Evolutionary conservation across 2,797 vertebrate genomes (phyloP).

Genomic region (Channallabes apus): DNA sequence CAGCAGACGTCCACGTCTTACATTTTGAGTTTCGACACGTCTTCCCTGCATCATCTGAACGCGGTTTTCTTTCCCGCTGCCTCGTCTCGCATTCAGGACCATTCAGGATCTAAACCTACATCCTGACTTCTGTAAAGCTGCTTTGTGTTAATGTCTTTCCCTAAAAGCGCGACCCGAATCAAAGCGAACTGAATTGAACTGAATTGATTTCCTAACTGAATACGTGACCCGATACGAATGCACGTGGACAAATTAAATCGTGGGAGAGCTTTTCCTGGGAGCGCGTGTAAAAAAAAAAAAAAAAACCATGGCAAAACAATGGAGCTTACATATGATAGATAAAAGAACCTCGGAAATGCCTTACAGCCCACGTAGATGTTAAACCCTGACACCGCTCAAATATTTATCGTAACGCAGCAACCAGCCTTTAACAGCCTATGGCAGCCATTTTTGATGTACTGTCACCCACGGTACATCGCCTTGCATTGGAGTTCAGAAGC

Average conservation of each 20-base stretch:
- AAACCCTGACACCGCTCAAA: not conserved
- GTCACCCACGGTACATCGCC: not conserved
- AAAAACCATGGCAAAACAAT: not conserved
- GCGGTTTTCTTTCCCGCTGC: not conserved
- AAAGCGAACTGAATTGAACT: not conserved
- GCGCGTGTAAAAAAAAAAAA: too few relatives aligned
- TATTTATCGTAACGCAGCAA: conserved; percentile 8
- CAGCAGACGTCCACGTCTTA: not conserved
- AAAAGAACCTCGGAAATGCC: not conserved
- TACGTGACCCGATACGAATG: not conserved
- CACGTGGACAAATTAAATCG: not conserved
- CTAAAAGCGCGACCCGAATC: not conserved
- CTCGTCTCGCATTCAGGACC: too few relatives aligned
- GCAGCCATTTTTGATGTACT: conserved; percentile 4
- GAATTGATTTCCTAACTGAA: not conserved
- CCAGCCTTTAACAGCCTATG: not conserved
- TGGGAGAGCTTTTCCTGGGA: not conserved
- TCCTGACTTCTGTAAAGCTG: not conserved
- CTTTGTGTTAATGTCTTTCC: not conserved
- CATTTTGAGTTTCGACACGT: not conserved
- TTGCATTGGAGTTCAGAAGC: not conserved
- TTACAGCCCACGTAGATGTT: not conserved
- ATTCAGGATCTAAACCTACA: not conserved
- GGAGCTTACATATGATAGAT: not conserved
- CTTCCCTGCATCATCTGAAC: not conserved